A percentile compares a stretch with the other conserved stretches of the same genome.
These are phyloP conservation scores for Apamea sordens DNA, from an alignment of 2,888 invertebrate genomes.

Conservation along the genomic window DNA sequence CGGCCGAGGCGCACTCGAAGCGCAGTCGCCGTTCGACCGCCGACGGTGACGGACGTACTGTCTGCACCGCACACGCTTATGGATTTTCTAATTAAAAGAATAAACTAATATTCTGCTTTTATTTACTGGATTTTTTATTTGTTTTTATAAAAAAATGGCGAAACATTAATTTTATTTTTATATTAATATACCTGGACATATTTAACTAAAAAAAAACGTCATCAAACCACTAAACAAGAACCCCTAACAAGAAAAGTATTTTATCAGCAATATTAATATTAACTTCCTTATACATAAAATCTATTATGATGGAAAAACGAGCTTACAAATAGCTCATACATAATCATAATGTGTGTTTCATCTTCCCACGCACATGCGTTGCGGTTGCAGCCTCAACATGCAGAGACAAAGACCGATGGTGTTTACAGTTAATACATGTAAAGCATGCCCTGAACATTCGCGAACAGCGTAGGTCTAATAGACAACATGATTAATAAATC, in stretches of 20 bases:
- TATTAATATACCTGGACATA: no score
- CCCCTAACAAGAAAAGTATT: conserved; percentile 28
- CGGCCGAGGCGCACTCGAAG: conserved; percentile 74
- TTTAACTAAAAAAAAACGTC: conserved; percentile 22
- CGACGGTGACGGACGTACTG: conserved; percentile 72
- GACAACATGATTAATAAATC: conserved; percentile 52
- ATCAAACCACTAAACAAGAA: conserved; percentile 16
- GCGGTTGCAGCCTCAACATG: conserved; percentile 39
- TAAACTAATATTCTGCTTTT: conserved; percentile 19
- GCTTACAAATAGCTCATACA: conserved; percentile 73
- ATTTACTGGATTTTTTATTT: not conserved
- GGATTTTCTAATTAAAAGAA: conserved; percentile 2
- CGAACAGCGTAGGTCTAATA: conserved; percentile 36
- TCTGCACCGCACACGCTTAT: conserved; percentile 3
- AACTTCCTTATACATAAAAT: conserved; percentile 70
- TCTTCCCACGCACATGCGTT: conserved; percentile 74
- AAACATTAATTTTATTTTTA: not conserved
- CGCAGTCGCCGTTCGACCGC: conserved; percentile 76
- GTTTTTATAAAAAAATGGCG: not conserved
- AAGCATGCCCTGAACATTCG: conserved; percentile 33
- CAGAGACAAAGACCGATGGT: conserved; percentile 59
- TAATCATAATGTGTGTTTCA: conserved; percentile 69
- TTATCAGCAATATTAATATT: conserved; percentile 43
- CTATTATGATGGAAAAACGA: conserved; percentile 66
- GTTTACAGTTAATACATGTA: conserved; percentile 50